Evolutionary conservation across 2,888 invertebrate genomes (phyloP).

Genomic region (Netelia inedita): DNA sequence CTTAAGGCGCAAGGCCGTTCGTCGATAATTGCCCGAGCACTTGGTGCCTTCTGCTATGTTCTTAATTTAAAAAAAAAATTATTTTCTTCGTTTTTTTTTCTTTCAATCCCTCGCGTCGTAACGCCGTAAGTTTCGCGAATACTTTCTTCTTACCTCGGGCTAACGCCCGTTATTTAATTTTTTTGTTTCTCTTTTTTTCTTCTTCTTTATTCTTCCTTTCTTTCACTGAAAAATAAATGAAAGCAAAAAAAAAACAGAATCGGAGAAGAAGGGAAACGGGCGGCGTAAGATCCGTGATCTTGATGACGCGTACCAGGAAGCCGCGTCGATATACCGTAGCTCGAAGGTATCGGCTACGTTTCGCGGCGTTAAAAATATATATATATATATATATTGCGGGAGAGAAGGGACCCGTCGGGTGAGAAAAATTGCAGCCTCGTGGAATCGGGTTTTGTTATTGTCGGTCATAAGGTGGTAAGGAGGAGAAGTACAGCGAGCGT

Average conservation of each 20-base stretch:
- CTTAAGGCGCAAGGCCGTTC: no score
- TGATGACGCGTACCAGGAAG: constrained; percentile 55
- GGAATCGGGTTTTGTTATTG: constrained; percentile 19
- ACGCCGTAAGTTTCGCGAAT: neutral
- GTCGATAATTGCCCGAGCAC: no score
- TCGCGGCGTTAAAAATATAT: neutral
- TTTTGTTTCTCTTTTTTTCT: constrained; percentile 21
- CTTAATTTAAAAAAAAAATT: no score
- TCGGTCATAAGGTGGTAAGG: constrained; percentile 1
- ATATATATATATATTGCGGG: neutral
- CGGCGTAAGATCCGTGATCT: constrained; percentile 38
- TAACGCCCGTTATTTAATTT: constrained; percentile 7
- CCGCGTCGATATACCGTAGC: constrained; percentile 47
- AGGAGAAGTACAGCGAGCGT: constrained; percentile 2
- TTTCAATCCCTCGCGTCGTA: neutral
- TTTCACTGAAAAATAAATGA: no score
- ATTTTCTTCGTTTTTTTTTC: neutral
- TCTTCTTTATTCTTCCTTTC: no score
- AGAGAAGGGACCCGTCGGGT: constrained; percentile 24
- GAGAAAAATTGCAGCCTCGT: constrained; percentile 22
- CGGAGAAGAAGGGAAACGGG: neutral
- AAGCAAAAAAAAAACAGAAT: no score
- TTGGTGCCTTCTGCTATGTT: no score
- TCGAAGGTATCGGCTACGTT: constrained; percentile 25
- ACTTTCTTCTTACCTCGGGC: constrained; percentile 3